Evolutionary conservation across 2,797 vertebrate species (phyloP).

Genomic region (Microctenopoma steveboyesi): DNA sequence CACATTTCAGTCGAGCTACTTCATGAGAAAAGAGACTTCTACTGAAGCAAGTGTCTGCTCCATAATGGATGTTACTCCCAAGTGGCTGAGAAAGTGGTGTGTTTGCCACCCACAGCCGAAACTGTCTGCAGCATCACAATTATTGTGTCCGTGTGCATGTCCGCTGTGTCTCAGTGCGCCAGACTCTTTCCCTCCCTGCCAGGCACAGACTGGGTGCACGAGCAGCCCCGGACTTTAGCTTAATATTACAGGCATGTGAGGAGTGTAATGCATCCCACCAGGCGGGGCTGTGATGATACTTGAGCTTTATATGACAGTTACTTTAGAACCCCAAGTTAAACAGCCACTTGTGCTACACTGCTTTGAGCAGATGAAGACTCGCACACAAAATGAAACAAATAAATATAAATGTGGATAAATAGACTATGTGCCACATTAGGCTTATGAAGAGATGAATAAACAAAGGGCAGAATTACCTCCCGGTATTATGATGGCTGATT

Average conservation of each 20-base stretch:
- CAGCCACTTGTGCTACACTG: too few relatives aligned
- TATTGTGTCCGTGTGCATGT: conserved; percentile 16
- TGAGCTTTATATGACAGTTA: background rate
- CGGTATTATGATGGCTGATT: conserved; percentile 9
- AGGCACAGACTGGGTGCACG: background rate
- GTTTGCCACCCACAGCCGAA: conserved; percentile 22
- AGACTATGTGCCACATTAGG: too few relatives aligned
- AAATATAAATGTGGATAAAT: too few relatives aligned
- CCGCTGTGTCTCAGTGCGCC: background rate
- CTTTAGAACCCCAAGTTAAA: background rate
- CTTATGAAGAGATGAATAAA: background rate
- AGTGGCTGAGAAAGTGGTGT: conserved; percentile 10
- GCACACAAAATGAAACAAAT: too few relatives aligned
- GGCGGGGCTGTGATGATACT: background rate
- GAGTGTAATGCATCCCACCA: background rate
- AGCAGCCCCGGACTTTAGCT: conserved; percentile 1
- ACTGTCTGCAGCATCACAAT: conserved; percentile 25
- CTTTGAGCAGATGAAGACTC: too few relatives aligned
- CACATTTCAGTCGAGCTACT: conserved; percentile 17
- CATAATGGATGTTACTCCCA: conserved; percentile 35
- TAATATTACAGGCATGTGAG: background rate
- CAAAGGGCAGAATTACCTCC: background rate
- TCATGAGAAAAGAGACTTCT: conserved; percentile 6
- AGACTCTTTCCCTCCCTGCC: conserved; percentile 3
- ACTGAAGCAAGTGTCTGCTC: conserved; percentile 10